A percentile compares a stretch with the other conserved stretches of the same genome.
phyloP scores from a whole-genome alignment of 2,797 vertebrate species.

The Myoxocephalus aenaeus region DNA sequence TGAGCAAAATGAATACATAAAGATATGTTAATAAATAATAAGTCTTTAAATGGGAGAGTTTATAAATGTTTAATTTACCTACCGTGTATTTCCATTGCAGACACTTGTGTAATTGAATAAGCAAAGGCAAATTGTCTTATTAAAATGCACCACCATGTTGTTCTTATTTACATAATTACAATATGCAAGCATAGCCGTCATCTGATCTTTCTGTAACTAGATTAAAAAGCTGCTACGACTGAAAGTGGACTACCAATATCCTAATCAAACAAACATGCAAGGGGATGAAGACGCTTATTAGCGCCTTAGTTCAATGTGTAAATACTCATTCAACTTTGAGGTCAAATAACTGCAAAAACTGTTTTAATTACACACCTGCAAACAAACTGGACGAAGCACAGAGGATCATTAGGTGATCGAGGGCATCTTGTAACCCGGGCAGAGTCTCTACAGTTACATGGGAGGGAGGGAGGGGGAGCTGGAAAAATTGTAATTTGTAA shows the following conservation, averaged over 20 bases:
- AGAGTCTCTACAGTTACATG: background rate
- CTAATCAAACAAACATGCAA: background rate
- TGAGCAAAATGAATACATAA: background rate
- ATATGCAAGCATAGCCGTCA: constrained; percentile 48
- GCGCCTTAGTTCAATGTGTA: constrained; percentile 13
- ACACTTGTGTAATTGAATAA: constrained; percentile 49
- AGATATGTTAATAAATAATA: background rate
- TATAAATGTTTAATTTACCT: constrained; percentile 10
- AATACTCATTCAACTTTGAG: constrained; percentile 17
- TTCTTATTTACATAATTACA: constrained; percentile 63
- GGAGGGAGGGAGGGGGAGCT: background rate
- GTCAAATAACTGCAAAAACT: constrained; percentile 17
- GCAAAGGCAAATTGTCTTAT: constrained; percentile 38
- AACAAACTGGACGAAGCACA: background rate
- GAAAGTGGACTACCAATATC: too few species aligned
- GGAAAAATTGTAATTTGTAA: background rate
- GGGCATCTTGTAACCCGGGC: background rate
- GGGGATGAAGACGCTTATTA: constrained; percentile 23
- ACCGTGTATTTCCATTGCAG: constrained; percentile 5
- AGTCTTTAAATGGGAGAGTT: background rate
- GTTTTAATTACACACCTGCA: constrained; percentile 17
- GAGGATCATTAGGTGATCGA: background rate
- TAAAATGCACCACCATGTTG: constrained; percentile 54
- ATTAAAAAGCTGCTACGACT: constrained; percentile 51
- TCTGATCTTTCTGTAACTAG: constrained; percentile 48